These are phyloP conservation scores for Lysandra coridon DNA, from an alignment of 2,888 invertebrate genomes.

Conservation along the genomic window DNA sequence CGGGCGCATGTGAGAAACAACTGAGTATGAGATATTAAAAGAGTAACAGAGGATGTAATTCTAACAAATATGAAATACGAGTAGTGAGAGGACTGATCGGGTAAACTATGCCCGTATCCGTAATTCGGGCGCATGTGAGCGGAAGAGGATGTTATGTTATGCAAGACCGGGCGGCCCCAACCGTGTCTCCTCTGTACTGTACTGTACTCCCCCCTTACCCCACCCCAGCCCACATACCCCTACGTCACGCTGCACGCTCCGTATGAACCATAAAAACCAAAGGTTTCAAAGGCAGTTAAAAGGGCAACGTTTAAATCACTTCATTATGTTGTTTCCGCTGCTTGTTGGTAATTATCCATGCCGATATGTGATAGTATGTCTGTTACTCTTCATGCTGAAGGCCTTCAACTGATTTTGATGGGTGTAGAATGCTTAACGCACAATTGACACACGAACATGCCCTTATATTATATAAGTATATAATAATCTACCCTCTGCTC, in stretches of 20 bases:
- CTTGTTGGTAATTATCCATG: background rate
- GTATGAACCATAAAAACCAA: constrained; percentile 25
- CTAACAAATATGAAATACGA: background rate
- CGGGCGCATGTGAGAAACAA: too few species aligned
- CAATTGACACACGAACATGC: too few species aligned
- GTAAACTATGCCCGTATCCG: background rate
- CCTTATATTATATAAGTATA: too few species aligned
- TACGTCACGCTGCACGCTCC: constrained; percentile 14
- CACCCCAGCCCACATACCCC: background rate
- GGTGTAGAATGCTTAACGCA: too few species aligned
- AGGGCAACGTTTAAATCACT: background rate
- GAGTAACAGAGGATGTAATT: too few species aligned
- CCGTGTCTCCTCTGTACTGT: constrained; percentile 41
- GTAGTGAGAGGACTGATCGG: background rate
- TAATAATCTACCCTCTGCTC: too few species aligned
- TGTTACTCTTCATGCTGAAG: too few species aligned
- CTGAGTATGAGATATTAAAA: too few species aligned
- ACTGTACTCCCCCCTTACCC: background rate
- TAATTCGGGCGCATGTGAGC: constrained; percentile 30
- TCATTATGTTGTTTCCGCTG: background rate
- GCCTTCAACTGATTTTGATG: too few species aligned
- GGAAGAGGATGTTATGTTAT: constrained; percentile 55
- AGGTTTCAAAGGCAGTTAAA: constrained; percentile 27
- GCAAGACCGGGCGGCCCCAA: constrained; percentile 51
- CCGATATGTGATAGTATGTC: background rate